Evolutionary conservation across 2,113 vertebrate species (phyloP).

Genomic region (Macroglossus sobrinus): DNA sequence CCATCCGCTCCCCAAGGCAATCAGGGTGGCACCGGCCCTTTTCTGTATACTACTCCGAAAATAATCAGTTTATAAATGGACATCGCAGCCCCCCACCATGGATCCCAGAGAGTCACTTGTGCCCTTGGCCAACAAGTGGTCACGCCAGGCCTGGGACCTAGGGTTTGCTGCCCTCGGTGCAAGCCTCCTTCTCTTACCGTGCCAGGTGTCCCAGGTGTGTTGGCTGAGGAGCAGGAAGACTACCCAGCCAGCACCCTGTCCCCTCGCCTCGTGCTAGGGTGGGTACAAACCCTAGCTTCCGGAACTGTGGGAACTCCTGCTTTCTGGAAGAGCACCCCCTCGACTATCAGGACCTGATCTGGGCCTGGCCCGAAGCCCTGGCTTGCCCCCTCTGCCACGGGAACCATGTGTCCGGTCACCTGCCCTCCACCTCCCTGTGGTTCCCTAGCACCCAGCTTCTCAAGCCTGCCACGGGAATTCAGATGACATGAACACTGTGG

Average conservation of each 20-base stretch:
- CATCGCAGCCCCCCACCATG: too few relatives aligned
- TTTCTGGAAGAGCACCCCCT: neutral
- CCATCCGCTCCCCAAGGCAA: neutral
- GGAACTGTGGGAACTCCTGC: neutral
- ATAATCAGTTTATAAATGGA: neutral
- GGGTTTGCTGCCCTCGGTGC: neutral
- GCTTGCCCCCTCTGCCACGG: neutral
- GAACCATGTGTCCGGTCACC: neutral
- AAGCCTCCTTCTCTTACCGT: neutral
- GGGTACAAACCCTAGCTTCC: neutral
- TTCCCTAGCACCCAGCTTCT: neutral
- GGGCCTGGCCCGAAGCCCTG: neutral
- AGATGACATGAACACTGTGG: neutral
- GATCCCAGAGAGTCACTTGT: neutral
- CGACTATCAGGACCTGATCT: neutral
- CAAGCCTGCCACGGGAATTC: rapidly evolving
- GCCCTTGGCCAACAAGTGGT: too few relatives aligned
- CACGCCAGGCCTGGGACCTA: neutral
- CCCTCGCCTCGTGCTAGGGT: neutral
- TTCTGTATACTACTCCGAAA: neutral
- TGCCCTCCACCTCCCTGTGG: rapidly evolving
- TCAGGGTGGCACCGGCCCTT: neutral
- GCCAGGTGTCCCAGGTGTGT: neutral
- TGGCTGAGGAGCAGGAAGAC: too few relatives aligned
- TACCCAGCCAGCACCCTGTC: too few relatives aligned